A percentile compares a stretch with the other conserved stretches of the same genome.
These are phyloP conservation scores for Apocrypta bakeri DNA, from an alignment of 1,140 invertebrate genomes.

Conservation along the genomic window DNA sequence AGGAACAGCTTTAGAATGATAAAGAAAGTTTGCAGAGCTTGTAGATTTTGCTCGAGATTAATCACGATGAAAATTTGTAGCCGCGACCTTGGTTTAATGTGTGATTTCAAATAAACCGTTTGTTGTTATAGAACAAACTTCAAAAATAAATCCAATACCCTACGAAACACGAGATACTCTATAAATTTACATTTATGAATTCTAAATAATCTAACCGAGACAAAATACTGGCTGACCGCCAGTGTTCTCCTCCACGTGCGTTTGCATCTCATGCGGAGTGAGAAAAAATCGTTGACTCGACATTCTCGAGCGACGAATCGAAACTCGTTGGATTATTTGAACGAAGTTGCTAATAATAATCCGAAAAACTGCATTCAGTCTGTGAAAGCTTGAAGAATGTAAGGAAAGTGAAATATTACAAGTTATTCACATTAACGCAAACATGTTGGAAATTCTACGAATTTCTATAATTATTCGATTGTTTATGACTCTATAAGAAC, in stretches of 20 bases:
- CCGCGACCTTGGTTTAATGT: background rate
- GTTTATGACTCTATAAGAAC: too few species aligned
- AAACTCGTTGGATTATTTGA: background rate
- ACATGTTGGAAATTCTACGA: too few species aligned
- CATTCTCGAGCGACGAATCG: background rate
- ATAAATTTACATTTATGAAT: slow-evolving; percentile 3
- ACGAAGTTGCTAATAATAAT: background rate
- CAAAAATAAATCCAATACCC: background rate
- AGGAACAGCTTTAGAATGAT: too few species aligned
- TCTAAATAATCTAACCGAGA: background rate
- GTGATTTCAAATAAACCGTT: background rate
- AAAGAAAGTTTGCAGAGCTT: too few species aligned
- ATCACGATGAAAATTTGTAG: background rate
- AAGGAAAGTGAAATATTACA: too few species aligned
- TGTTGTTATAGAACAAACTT: background rate
- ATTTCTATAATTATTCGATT: too few species aligned
- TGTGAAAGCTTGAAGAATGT: too few species aligned
- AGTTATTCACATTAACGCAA: too few species aligned
- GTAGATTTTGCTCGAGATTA: too few species aligned
- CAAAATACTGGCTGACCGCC: background rate
- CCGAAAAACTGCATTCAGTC: too few species aligned
- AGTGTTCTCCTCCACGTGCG: background rate
- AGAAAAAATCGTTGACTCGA: background rate
- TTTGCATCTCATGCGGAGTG: background rate
- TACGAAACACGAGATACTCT: background rate